Conservation (phyloP, 2,888 invertebrate species). For the Anoncus sp. region DNA sequence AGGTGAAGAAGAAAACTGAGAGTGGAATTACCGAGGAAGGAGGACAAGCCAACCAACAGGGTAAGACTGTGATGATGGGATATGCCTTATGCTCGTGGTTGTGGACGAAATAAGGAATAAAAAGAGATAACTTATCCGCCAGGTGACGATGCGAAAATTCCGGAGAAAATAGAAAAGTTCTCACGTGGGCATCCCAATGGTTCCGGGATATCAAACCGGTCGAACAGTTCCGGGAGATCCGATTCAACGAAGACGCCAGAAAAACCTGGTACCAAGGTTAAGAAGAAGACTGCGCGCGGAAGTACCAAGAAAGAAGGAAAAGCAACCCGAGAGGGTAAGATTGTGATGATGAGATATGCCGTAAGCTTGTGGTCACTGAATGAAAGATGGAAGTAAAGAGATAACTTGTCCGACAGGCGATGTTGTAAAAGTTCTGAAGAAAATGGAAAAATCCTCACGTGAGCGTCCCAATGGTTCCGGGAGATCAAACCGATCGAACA, state of each 20-base stretch:
- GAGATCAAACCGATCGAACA: no score
- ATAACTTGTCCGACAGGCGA: not conserved
- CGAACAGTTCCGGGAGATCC: no score
- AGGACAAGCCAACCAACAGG: not conserved
- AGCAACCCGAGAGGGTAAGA: constrained; percentile 3
- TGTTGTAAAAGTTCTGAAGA: not conserved
- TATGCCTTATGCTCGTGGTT: not conserved
- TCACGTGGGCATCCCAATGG: not conserved
- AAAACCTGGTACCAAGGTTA: not conserved
- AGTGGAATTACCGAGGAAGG: not conserved
- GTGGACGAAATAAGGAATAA: not conserved
- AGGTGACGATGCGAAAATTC: not conserved
- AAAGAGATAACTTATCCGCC: not conserved
- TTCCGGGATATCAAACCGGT: no score
- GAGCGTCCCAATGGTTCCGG: not conserved
- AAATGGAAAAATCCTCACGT: not conserved
- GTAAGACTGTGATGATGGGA: constrained; percentile 4
- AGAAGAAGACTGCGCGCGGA: not conserved
- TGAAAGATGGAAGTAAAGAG: not conserved
- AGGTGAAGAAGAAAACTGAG: not conserved
- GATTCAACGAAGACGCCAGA: not conserved
- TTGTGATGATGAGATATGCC: not conserved
- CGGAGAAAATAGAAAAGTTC: not conserved
- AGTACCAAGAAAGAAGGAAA: not conserved
- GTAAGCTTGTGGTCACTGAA: not conserved